Evolutionary conservation across 1,140 invertebrate genomes (phyloP), one percentile per base, ranked within the genome.

Genomic region (Hirudo medicinalis): DNA sequence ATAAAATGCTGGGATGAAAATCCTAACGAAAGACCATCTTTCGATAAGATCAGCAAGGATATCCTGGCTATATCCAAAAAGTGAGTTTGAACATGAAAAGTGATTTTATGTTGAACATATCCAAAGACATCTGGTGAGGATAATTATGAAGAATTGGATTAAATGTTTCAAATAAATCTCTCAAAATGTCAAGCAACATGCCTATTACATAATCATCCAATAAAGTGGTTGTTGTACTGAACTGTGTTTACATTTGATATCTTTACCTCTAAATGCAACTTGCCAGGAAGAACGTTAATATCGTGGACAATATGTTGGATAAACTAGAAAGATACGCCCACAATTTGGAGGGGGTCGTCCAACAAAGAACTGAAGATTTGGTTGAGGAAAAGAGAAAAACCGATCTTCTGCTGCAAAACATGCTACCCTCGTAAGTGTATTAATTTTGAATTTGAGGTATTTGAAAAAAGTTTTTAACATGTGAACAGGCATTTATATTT

Each of bases 241-340:
- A n/a, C 32, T 67, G 15, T 36, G 43, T 67, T 67, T 36, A 36
- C 19, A 36, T 20, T 67, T 67, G 13, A 17, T 27, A 27, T 67
- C 20, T 32, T 36, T 22, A 27, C 4, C 22, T 27, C 20, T 36
- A 27, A 17, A 49, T 54, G 57, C 49, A 17, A 20, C 9, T 20
- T n/a, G 3, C 29, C 27, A 70, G 27, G 54, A 71, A 60, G 54
- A 36, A 49, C 32, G 53, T 36, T 0, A 92, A 92, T 80, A 91
- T 93, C 77, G 89, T 92, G 25, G 91, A 93, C 78, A 92, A 90
- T 11, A 92, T 93, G 90, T 91, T 92, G 78, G 89, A 91, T 86
- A 91, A 91, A 89, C 81, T 93, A 72, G 91, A 93, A 80, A 91
- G 92, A 79, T 93, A 93, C 81, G 91, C 90, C 19, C 91, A 91